A percentile compares a stretch with the other conserved stretches of the same genome.
These are phyloP conservation scores for Amphipyra berbera DNA, from an alignment of 2,888 invertebrate genomes.

Conservation along the genomic window DNA sequence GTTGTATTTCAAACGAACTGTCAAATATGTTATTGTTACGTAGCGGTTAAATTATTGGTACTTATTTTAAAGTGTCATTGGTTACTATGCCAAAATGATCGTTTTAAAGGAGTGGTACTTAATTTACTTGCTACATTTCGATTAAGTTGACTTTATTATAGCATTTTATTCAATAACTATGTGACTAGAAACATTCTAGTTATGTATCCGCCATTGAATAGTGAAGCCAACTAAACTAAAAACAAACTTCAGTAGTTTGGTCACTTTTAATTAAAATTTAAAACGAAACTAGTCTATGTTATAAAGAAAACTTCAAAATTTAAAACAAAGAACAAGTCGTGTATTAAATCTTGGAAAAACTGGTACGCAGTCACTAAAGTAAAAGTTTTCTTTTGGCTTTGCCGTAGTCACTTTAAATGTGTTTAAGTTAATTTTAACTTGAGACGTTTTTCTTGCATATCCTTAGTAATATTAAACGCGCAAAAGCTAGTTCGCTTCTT, in stretches of 20 bases:
- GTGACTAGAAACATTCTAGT: neutral
- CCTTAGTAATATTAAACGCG: conserved; percentile 4
- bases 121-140: neutral
- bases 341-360: conserved; percentile 45
- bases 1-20: conserved; percentile 50
- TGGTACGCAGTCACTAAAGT: conserved; percentile 40
- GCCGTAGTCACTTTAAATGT: conserved; percentile 37
- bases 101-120: conserved; percentile 4
- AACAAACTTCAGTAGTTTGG: neutral
- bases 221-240: conserved; percentile 15
- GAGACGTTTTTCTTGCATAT: conserved; percentile 11
- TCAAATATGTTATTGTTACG: conserved; percentile 53
- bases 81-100: conserved; percentile 12
- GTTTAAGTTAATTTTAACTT: conserved; percentile 38
- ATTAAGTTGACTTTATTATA: neutral
- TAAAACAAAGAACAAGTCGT: conserved; percentile 42
- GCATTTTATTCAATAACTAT: neutral
- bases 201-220: conserved; percentile 1
- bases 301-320: conserved; percentile 29
- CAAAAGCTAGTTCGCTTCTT: conserved; percentile 5
- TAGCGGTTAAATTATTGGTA: conserved; percentile 37
- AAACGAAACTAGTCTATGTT: conserved; percentile 10
- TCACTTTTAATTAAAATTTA: conserved; percentile 40
- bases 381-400: conserved; percentile 46
- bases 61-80: conserved; percentile 21